Evolutionary conservation across 2,113 vertebrate species (phyloP).

Genomic region (Ellobius talpinus): DNA sequence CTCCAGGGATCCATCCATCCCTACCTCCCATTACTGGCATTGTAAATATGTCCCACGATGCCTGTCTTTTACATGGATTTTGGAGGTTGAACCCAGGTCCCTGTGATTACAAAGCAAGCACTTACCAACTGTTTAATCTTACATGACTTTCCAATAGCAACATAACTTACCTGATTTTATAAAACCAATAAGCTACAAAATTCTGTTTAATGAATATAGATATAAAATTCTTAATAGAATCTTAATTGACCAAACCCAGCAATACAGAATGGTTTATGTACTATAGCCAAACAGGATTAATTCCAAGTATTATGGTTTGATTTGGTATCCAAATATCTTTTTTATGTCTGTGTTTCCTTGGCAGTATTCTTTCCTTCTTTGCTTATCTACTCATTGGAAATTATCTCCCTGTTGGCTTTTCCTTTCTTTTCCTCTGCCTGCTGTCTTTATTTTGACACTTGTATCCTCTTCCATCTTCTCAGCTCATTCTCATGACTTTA

Average conservation of each 20-base stretch:
- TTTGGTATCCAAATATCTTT: not conserved
- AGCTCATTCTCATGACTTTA: conserved; percentile 19
- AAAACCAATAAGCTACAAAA: not conserved
- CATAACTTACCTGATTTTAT: not conserved
- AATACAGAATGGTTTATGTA: not conserved
- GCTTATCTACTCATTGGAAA: not conserved
- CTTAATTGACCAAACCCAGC: not conserved
- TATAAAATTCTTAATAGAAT: not conserved
- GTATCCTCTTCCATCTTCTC: not conserved
- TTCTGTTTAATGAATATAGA: not conserved
- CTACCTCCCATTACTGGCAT: not conserved
- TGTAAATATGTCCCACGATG: not conserved
- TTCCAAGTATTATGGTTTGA: not conserved
- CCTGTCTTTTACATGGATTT: not conserved
- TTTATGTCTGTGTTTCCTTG: not conserved
- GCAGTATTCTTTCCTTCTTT: not conserved
- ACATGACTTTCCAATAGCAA: conserved; percentile 23
- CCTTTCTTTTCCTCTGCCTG: conserved; percentile 11
- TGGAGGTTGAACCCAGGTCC: not conserved
- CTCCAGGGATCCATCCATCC: not conserved
- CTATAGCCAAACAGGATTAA: not conserved
- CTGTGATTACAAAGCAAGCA: not conserved
- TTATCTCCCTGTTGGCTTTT: conserved; percentile 2
- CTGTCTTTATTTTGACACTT: not conserved
- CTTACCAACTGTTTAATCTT: not conserved